Conservation (phyloP, 2,888 invertebrate genomes). For the Drosophila cracens region DNA sequence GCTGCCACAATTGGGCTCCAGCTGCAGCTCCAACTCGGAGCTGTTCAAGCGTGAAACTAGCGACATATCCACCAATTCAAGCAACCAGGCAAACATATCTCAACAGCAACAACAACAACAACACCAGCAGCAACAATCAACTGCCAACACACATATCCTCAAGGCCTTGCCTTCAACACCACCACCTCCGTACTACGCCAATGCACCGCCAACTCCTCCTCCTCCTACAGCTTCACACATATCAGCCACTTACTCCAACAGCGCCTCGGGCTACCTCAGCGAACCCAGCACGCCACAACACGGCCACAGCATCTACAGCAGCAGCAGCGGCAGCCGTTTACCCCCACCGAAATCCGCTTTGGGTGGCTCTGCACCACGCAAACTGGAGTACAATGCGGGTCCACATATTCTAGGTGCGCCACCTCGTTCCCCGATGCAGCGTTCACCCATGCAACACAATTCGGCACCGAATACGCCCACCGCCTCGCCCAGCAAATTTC, state of each 20-base stretch:
- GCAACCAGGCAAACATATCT: conserved; percentile 71
- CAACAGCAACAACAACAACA: conserved; percentile 45
- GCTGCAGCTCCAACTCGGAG: conserved; percentile 37
- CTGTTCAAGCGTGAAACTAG: conserved; percentile 86
- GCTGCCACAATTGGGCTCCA: conserved; percentile 86
- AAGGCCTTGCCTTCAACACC: conserved; percentile 59
- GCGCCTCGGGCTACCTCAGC: conserved; percentile 61
- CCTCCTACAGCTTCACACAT: conserved; percentile 31
- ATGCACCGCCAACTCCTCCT: conserved; percentile 41
- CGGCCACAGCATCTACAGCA: conserved; percentile 54
- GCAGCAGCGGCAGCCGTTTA: conserved; percentile 70
- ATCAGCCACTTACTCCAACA: conserved; percentile 36
- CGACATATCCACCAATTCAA: conserved; percentile 83
- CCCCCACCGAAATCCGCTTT: conserved; percentile 70
- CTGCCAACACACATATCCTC: conserved; percentile 70
- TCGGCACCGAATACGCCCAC: conserved; percentile 75
- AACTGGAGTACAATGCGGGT: conserved; percentile 87
- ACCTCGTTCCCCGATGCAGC: conserved; percentile 70
- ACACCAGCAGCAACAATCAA: conserved; percentile 29
- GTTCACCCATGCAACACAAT: conserved; percentile 46
- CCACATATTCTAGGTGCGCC: conserved; percentile 84
- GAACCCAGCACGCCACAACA: conserved; percentile 72
- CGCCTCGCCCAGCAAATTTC: conserved; percentile 83
- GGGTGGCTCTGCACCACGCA: conserved; percentile 85
- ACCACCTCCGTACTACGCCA: conserved; percentile 55